Evolutionary conservation across 2,888 invertebrate genomes (phyloP).

Genomic region (Nebria brevicollis): DNA sequence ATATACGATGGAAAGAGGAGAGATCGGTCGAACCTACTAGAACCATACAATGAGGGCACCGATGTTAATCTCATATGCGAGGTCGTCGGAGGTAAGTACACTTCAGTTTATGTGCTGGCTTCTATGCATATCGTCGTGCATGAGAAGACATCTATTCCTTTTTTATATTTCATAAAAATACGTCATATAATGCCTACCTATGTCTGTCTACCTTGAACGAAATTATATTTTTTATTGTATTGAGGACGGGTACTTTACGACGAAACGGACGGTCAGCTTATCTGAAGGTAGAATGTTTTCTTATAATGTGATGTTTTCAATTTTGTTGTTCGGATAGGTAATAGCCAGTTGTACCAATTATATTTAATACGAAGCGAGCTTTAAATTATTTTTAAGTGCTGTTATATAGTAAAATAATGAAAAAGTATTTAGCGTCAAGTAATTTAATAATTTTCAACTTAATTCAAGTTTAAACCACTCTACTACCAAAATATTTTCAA

Average conservation of each 20-base stretch:
- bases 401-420: too few species aligned
- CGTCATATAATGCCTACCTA: not conserved
- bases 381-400: too few species aligned
- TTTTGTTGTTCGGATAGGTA: not conserved
- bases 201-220: not conserved
- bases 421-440: too few species aligned
- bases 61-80: slow-evolving; percentile 85
- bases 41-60: slow-evolving; percentile 87
- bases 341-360: too few species aligned
- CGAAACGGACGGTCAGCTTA: not conserved
- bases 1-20: slow-evolving; percentile 83
- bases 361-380: too few species aligned
- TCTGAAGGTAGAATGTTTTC: not conserved
- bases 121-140: not conserved
- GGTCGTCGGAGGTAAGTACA: slow-evolving; percentile 79
- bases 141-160: not conserved
- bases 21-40: slow-evolving; percentile 78
- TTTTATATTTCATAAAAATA: slow-evolving; percentile 1
- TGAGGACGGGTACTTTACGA: not conserved
- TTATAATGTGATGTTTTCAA: not conserved
- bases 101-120: not conserved
- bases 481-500: too few species aligned
- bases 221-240: not conserved
- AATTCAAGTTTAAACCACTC: too few species aligned
- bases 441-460: too few species aligned